A percentile compares a stretch with the other conserved stretches of the same genome.
phyloP scores from a whole-genome alignment of 2,797 vertebrate species.

The Pagetopsis macropterus region DNA sequence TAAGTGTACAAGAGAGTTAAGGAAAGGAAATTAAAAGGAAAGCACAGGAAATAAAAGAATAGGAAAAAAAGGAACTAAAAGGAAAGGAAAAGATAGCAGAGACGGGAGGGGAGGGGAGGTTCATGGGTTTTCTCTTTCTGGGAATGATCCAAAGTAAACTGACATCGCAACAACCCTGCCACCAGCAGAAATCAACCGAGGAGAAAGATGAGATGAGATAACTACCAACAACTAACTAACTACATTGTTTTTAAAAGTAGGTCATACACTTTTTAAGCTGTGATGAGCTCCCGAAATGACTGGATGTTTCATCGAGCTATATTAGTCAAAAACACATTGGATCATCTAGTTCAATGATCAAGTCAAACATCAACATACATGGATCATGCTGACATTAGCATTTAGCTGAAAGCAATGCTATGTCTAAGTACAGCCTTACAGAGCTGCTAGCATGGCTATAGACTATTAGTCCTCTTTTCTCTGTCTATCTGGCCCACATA shows the following conservation, averaged over 20 bases:
- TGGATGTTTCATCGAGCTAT: neutral
- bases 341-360: neutral
- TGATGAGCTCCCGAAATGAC: conserved; percentile 36
- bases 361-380: neutral
- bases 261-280: conserved; percentile 61
- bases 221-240: conserved; percentile 59
- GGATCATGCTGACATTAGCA: neutral
- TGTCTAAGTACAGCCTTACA: neutral
- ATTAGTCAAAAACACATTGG: conserved; percentile 2
- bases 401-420: conserved; percentile 1
- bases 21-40: neutral
- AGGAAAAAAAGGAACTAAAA: neutral
- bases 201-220: conserved; percentile 65
- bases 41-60: neutral
- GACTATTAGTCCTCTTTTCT: neutral
- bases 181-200: conserved; percentile 58
- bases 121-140: conserved; percentile 56
- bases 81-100: conserved; percentile 26
- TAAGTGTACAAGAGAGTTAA: conserved; percentile 7
- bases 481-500: conserved; percentile 18
- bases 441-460: neutral
- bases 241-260: conserved; percentile 66
- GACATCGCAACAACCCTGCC: conserved; percentile 58
- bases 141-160: conserved; percentile 68
- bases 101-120: conserved; percentile 14